A percentile compares a stretch with the other conserved stretches of the same genome.
Evolutionary conservation across 2,113 vertebrate genomes (phyloP).

Genomic region (Talpa occidentalis): DNA sequence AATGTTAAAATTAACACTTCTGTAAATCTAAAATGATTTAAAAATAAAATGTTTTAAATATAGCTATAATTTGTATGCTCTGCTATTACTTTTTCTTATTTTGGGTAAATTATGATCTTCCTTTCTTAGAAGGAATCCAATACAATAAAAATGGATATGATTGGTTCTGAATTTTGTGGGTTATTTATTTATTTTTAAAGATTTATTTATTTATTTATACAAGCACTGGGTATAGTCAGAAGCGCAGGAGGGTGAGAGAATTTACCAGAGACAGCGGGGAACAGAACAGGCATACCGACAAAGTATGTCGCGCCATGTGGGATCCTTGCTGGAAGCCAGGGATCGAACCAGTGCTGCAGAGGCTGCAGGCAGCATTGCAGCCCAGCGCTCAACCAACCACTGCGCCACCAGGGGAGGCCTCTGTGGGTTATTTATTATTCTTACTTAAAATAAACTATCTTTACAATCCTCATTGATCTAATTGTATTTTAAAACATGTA

Average conservation of each 20-base stretch:
- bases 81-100: neutral
- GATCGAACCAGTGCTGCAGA: too few species aligned
- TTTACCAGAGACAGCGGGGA: too few species aligned
- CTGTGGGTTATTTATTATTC: constrained; percentile 40
- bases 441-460: neutral
- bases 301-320: too few species aligned
- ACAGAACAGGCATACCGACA: too few species aligned
- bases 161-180: constrained; percentile 7
- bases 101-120: neutral
- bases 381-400: too few species aligned
- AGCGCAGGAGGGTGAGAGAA: too few species aligned
- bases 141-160: neutral
- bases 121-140: neutral
- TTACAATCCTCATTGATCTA: neutral
- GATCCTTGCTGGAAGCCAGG: too few species aligned
- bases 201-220: too few species aligned
- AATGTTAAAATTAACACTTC: neutral
- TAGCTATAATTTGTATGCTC: neutral
- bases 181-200: too few species aligned
- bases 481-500: constrained; percentile 13
- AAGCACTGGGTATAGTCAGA: too few species aligned
- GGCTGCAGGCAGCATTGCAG: too few species aligned
- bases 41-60: neutral
- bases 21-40: neutral
- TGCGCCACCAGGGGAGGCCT: too few species aligned